Conservation (phyloP, 2,113 vertebrate species). For the Coptodon bakossiorum region DNA sequence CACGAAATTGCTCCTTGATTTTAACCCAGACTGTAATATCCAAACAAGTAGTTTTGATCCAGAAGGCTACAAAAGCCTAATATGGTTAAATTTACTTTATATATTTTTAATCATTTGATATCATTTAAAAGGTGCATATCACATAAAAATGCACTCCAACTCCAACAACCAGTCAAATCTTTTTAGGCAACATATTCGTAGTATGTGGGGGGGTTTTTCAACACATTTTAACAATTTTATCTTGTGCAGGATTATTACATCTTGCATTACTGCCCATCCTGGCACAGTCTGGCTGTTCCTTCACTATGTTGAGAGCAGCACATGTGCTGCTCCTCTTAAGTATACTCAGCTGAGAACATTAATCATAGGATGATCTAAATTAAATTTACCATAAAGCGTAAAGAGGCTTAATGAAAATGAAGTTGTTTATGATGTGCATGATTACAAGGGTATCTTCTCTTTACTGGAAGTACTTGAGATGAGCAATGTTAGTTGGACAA, state of each 20-base stretch:
- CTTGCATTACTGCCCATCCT: background rate
- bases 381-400: conserved; percentile 47
- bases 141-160: background rate
- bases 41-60: background rate
- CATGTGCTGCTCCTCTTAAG: background rate
- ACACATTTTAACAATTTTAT: background rate
- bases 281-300: background rate
- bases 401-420: conserved; percentile 64
- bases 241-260: background rate
- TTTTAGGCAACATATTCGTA: background rate
- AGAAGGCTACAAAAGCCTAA: background rate
- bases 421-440: conserved; percentile 63
- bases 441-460: conserved; percentile 44
- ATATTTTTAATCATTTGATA: background rate
- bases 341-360: conserved; percentile 33
- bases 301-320: background rate
- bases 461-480: conserved; percentile 2
- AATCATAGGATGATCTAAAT: conserved; percentile 43
- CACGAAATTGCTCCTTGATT: background rate
- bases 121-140: background rate
- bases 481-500: conserved; percentile 9
- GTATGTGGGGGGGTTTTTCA: background rate
- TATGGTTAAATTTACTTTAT: background rate
- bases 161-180: background rate
- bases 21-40: background rate